phyloP scores from a whole-genome alignment of 2,888 invertebrate species.

The Apamea sordens region DNA sequence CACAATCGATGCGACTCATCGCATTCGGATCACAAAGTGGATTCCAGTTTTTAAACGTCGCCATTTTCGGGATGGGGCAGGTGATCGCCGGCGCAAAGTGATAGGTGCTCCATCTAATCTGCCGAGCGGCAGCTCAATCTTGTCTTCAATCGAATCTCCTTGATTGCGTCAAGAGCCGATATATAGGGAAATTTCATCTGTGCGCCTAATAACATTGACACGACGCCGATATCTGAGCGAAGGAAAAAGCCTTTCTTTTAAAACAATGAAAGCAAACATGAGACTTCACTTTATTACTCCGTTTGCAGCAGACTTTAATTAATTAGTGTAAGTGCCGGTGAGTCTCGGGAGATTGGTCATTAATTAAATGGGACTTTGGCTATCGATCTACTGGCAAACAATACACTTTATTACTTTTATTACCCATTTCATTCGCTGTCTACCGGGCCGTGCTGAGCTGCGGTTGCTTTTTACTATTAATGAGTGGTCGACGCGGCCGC shows the following conservation, averaged over 20 bases:
- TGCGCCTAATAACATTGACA: constrained; percentile 66
- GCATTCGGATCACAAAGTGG: constrained; percentile 74
- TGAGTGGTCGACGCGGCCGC: constrained; percentile 62
- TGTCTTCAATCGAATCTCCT: constrained; percentile 78
- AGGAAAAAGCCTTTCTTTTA: constrained; percentile 67
- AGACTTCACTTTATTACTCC: constrained; percentile 81
- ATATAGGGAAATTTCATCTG: constrained; percentile 69
- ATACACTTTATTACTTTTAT: constrained; percentile 88
- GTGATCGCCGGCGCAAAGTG: constrained; percentile 73
- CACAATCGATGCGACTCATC: constrained; percentile 71
- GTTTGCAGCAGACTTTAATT: constrained; percentile 85
- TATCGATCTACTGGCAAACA: constrained; percentile 87
- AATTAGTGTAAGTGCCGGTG: constrained; percentile 89
- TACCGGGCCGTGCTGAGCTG: constrained; percentile 69
- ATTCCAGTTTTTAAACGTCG: constrained; percentile 70
- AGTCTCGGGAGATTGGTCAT: constrained; percentile 88
- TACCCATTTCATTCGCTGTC: constrained; percentile 83
- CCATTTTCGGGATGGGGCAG: constrained; percentile 73
- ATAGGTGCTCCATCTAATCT: constrained; percentile 78
- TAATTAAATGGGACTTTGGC: constrained; percentile 87
- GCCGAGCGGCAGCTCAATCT: constrained; percentile 76
- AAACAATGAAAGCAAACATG: constrained; percentile 78
- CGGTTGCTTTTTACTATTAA: constrained; percentile 78
- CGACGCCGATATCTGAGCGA: constrained; percentile 47
- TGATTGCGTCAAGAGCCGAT: constrained; percentile 77